Evolutionary conservation across 2,113 vertebrate genomes (phyloP).

Genomic region (Odobenus rosmarus): DNA sequence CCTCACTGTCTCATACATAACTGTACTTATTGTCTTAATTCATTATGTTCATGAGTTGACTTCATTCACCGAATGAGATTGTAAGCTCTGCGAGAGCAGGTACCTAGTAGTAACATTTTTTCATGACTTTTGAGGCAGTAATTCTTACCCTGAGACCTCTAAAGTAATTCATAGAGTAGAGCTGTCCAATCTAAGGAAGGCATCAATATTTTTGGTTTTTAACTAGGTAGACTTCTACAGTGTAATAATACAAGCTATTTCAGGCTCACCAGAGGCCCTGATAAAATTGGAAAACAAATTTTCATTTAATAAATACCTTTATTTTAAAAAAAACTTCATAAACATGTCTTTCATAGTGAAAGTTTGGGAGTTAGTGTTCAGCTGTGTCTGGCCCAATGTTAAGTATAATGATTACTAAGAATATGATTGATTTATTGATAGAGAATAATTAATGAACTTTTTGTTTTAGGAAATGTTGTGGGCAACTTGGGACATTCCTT

Average conservation of each 20-base stretch:
- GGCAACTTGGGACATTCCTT: constrained; percentile 98
- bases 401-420: constrained; percentile 18
- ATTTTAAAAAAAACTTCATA: constrained; percentile 1
- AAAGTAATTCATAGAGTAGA: not conserved
- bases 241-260: not conserved
- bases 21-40: not conserved
- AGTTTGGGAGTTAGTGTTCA: constrained; percentile 31
- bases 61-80: constrained; percentile 36
- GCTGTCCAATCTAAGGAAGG: not conserved
- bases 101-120: constrained; percentile 12
- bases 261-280: not conserved
- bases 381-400: not conserved
- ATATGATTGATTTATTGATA: constrained; percentile 17
- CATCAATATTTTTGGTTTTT: not conserved
- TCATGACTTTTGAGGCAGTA: not conserved
- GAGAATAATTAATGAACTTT: constrained; percentile 57
- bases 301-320: constrained; percentile 35
- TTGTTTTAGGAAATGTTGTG: constrained; percentile 92
- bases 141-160: not conserved
- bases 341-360: constrained; percentile 32
- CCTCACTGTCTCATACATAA: not conserved
- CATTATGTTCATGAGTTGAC: constrained; percentile 24
- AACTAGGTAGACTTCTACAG: not conserved
- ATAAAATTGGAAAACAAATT: constrained; percentile 26
- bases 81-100: not conserved